A percentile compares a stretch with the other conserved stretches of the same genome.
These are phyloP conservation scores for Maniola jurtina DNA, from an alignment of 1,140 invertebrate genomes.

Conservation along the genomic window DNA sequence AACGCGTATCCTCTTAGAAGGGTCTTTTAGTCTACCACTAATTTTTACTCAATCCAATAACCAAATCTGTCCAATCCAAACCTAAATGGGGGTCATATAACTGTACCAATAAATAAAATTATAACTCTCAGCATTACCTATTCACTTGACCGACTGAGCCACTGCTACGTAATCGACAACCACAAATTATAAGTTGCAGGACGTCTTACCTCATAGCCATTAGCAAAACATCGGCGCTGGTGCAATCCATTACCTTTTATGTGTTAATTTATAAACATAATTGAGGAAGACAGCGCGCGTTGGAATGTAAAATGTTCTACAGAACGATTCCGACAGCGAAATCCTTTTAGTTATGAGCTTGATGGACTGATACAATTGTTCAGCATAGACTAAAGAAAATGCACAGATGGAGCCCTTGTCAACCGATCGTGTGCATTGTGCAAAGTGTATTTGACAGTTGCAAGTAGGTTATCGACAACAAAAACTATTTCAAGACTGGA, in stretches of 20 bases:
- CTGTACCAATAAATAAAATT: constrained; percentile 35
- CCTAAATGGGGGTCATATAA: constrained; percentile 51
- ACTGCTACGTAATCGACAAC: constrained; percentile 11
- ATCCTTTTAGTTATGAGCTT: constrained; percentile 18
- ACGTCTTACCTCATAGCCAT: background rate
- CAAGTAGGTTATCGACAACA: too few relatives aligned
- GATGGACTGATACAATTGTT: constrained; percentile 28
- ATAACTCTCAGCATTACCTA: constrained; percentile 10
- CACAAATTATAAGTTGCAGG: constrained; percentile 15
- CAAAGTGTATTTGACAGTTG: too few relatives aligned
- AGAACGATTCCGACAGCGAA: constrained; percentile 22
- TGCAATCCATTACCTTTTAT: constrained; percentile 14
- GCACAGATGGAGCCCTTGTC: background rate
- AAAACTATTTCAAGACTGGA: too few relatives aligned
- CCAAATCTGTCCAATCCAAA: too few relatives aligned
- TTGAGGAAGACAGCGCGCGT: constrained; percentile 17
- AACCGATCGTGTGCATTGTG: too few relatives aligned
- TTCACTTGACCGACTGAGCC: constrained; percentile 9
- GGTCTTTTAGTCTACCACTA: too few relatives aligned
- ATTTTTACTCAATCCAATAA: too few relatives aligned
- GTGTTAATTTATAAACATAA: constrained; percentile 4
- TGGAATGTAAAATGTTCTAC: constrained; percentile 15
- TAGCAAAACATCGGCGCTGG: background rate
- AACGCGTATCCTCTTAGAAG: too few relatives aligned
- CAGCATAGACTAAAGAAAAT: background rate